Conservation (phyloP, 2,113 vertebrate genomes). For the Atractosteus spatula region DNA sequence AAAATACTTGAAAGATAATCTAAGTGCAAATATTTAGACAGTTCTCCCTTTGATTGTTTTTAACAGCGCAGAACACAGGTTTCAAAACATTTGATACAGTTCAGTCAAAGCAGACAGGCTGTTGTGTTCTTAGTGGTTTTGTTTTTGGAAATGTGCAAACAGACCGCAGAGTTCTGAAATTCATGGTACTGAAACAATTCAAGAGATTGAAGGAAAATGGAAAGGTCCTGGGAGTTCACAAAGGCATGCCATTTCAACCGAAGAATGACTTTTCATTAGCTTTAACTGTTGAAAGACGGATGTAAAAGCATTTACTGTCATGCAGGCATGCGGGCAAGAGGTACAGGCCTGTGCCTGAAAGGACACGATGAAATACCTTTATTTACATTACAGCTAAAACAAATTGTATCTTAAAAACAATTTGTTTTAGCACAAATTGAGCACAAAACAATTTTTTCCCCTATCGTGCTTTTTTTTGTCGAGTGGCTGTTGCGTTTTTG, state of each 20-base stretch:
- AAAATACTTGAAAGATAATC: too few species aligned
- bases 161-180: not conserved
- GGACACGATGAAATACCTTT: conserved; percentile 41
- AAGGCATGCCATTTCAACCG: conserved; percentile 62
- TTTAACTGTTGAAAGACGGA: conserved; percentile 35
- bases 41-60: too few species aligned
- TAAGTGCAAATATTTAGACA: too few species aligned
- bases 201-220: conserved; percentile 49
- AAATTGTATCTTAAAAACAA: not conserved
- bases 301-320: conserved; percentile 60
- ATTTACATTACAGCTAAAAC: conserved; percentile 43
- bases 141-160: conserved; percentile 43
- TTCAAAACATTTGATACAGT: conserved; percentile 46
- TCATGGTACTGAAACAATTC: conserved; percentile 29
- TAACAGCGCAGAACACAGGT: too few species aligned
- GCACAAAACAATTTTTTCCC: too few species aligned
- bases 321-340: conserved; percentile 48
- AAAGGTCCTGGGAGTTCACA: conserved; percentile 57
- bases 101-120: conserved; percentile 44
- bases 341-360: conserved; percentile 60
- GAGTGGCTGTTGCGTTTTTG: not conserved
- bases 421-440: too few species aligned
- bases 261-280: conserved; percentile 64
- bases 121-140: conserved; percentile 52
- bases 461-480: not conserved